phyloP scores from a whole-genome alignment of 1,140 invertebrate genomes.

The Dryas iulia region DNA sequence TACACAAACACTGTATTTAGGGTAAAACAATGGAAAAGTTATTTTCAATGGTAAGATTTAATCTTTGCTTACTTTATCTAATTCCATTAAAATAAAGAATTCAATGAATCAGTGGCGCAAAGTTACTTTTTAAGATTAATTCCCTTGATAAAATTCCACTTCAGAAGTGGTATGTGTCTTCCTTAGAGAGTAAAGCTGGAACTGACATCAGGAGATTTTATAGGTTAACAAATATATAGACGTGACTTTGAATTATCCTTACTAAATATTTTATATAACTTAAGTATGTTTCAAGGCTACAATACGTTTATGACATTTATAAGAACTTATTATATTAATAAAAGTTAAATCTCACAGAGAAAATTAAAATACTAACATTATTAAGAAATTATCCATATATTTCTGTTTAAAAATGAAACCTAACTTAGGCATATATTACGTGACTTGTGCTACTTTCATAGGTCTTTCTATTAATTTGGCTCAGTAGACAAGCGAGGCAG shows the following conservation, averaged over 20 bases:
- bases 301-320: neutral
- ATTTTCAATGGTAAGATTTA: neutral
- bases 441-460: conserved; percentile 30
- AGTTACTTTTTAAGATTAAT: conserved; percentile 67
- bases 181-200: conserved; percentile 35
- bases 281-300: neutral
- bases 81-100: neutral
- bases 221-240: conserved; percentile 40
- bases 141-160: conserved; percentile 76
- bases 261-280: neutral
- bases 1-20: no score
- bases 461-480: conserved; percentile 63
- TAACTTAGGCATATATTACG: neutral
- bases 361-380: no score
- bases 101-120: neutral
- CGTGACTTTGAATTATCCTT: neutral
- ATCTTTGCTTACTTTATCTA: neutral
- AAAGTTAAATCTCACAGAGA: no score
- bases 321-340: no score
- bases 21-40: neutral
- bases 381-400: no score
- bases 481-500: conserved; percentile 39
- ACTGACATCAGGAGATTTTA: conserved; percentile 46
- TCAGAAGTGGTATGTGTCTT: conserved; percentile 59
- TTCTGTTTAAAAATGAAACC: no score